Percentiles rank a stretch among this genome's conserved stretches.
Conservation (phyloP, 23 tunicate genomes). For the Halocynthia aurantium region DNA sequence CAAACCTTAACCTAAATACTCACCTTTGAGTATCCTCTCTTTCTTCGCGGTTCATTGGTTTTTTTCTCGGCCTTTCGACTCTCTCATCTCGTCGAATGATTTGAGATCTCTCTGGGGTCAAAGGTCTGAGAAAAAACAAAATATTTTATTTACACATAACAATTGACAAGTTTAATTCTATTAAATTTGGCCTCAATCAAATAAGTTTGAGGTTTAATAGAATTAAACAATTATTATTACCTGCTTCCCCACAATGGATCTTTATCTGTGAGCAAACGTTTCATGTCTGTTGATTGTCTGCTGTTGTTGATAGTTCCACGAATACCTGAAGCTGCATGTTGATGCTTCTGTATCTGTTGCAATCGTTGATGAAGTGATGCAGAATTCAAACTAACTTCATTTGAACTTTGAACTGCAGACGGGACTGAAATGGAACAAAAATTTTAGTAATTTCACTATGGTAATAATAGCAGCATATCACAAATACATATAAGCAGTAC, state of each 20-base stretch:
- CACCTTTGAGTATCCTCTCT: constrained; percentile 17
- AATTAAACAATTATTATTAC: constrained; percentile 11
- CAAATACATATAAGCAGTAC: too few species aligned
- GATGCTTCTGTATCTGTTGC: constrained; percentile 70
- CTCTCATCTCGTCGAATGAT: neutral
- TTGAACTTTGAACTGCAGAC: neutral
- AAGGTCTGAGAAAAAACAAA: constrained; percentile 5
- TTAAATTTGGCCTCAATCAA: neutral
- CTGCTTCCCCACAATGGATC: constrained; percentile 96
- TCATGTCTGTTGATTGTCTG: constrained; percentile 20
- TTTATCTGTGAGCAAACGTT: constrained; percentile 76
- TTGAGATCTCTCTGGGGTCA: neutral
- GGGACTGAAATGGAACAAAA: too few species aligned
- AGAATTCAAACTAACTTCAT: constrained; percentile 62
- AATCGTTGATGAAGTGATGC: constrained; percentile 63
- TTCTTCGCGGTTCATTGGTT: neutral
- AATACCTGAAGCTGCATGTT: constrained; percentile 25
- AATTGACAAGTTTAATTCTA: neutral
- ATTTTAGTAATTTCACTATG: too few species aligned
- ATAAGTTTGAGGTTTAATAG: neutral
- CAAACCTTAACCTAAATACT: neutral
- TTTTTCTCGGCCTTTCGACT: neutral
- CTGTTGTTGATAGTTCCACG: neutral
- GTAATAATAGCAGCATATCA: too few species aligned
- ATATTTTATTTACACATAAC: neutral